Base-by-base conservation (phyloP, 30 jellyfish, hydroid and myxozoan genomes). In the Sanderia malayensis region DNA sequence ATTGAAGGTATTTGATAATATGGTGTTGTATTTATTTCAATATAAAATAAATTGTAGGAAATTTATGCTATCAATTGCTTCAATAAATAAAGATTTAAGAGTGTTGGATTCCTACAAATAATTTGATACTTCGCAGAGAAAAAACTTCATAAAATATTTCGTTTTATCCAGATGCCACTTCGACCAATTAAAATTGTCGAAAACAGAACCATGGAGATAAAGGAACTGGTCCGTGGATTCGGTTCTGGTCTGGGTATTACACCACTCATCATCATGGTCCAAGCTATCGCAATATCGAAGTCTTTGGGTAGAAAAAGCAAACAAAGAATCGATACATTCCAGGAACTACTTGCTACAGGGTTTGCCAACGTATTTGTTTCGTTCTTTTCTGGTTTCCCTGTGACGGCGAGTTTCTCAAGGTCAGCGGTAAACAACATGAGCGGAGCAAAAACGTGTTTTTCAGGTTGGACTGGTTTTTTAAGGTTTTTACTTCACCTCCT, bases 331-430 rank as follows among this genome's bases (percentile, higher is more conserved):
- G 89, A 82, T 52, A 22, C 95, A 2, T 66, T 76, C 41, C 97
- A 89, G 30, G 97, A 89, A 47, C 57, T 89, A 30, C 17, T 89
- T 29, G 95, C 94, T 3, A 45, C 85, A 7, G 97, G 97, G 8
- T 31, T 77, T 1, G 89, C 85, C 1, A 89, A 89, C 52, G 46
- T 81, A 17, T 52, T 89, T 52, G 97, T 95, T 31, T 82, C 97
- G 0, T 71, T 82, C 73, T 89, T 89, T 67, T 67, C 89, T 9
- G 95, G 88, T 7, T 83, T 74, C 33, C 95, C 97, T 20, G 80
- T 89, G 70, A 79, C 95, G 0, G 97, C 94, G 25, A 89, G 97
- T 46, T 89, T 89, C 57, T 64, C 93, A 2, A 86, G 97, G 32
- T 89, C 97, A 2, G 95, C 95, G 10, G 86, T 89, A 8, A 70